Conservation (phyloP, 30 jellyfish, hydroid and myxozoan genomes). For the Hydra vulgaris region DNA sequence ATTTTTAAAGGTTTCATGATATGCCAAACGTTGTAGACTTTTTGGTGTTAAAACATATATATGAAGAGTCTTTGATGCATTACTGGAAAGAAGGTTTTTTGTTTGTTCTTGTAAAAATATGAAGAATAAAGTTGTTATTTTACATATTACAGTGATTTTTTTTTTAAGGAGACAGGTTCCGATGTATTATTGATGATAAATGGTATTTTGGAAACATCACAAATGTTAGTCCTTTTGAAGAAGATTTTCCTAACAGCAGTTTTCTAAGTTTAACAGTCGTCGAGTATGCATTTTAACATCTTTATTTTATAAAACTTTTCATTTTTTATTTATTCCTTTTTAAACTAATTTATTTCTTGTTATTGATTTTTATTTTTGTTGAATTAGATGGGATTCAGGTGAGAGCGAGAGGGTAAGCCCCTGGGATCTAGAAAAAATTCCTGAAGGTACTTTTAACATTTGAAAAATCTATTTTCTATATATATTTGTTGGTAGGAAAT, state of each 20-base stretch:
- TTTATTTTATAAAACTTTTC: neutral
- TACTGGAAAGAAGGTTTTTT: constrained; percentile 13
- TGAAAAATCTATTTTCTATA: too few species aligned
- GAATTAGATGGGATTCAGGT: constrained; percentile 83
- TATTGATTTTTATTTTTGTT: neutral
- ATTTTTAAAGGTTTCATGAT: too few species aligned
- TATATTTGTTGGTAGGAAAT: neutral
- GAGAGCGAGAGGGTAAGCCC: constrained; percentile 91
- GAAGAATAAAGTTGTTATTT: neutral
- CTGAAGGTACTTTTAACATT: constrained; percentile 30
- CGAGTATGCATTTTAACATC: neutral
- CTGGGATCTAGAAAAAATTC: constrained; percentile 82
- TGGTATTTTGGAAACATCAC: constrained; percentile 88
- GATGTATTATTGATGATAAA: constrained; percentile 74
- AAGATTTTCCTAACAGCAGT: constrained; percentile 62
- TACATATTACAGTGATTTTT: neutral
- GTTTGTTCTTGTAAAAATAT: neutral
- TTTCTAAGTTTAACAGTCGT: constrained; percentile 53
- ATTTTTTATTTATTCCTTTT: neutral
- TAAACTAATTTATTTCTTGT: neutral
- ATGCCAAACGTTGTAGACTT: constrained; percentile 1
- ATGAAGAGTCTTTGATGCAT: constrained; percentile 18
- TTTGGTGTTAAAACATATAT: constrained; percentile 11
- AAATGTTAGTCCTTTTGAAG: constrained; percentile 51
- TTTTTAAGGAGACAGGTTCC: constrained; percentile 71